A percentile compares a stretch with the other conserved stretches of the same genome.
phyloP scores from a whole-genome alignment of 2,113 vertebrate species.

The Notothenia rossii region DNA sequence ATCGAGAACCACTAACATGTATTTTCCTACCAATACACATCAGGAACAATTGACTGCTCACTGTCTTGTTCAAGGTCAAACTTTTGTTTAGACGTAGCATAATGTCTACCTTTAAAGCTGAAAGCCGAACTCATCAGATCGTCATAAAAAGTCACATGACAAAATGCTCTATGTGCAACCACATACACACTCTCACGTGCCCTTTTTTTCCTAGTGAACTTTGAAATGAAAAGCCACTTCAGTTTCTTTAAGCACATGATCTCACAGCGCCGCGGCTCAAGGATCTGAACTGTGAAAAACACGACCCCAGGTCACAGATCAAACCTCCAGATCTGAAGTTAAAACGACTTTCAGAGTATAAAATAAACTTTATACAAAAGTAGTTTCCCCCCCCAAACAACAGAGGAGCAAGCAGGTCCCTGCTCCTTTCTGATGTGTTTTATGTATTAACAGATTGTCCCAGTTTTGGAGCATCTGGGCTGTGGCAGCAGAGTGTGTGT shows the following conservation, averaged over 20 bases:
- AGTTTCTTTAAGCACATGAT: constrained; percentile 50
- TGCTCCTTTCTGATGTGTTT: constrained; percentile 20
- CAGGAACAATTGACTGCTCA: too few relatives aligned
- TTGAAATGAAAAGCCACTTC: constrained; percentile 52
- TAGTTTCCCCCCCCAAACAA: neutral
- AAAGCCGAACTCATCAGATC: constrained; percentile 17
- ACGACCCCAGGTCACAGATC: neutral
- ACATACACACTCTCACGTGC: neutral
- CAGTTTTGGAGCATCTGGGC: constrained; percentile 21
- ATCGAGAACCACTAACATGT: neutral
- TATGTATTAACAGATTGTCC: constrained; percentile 40
- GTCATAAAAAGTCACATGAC: constrained; percentile 38
- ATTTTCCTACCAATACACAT: neutral
- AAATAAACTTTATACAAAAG: constrained; percentile 11
- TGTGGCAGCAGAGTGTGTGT: constrained; percentile 20
- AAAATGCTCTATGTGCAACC: neutral
- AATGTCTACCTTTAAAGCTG: neutral
- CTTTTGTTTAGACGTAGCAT: neutral
- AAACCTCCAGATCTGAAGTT: constrained; percentile 7
- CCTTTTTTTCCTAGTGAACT: constrained; percentile 43
- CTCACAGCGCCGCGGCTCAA: constrained; percentile 32
- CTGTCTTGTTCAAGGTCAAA: neutral
- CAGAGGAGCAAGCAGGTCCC: constrained; percentile 23
- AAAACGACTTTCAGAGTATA: neutral
- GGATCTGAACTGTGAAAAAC: neutral